Evolutionary conservation across 2,113 vertebrate genomes (phyloP).

Genomic region (Corvus cornix): DNA sequence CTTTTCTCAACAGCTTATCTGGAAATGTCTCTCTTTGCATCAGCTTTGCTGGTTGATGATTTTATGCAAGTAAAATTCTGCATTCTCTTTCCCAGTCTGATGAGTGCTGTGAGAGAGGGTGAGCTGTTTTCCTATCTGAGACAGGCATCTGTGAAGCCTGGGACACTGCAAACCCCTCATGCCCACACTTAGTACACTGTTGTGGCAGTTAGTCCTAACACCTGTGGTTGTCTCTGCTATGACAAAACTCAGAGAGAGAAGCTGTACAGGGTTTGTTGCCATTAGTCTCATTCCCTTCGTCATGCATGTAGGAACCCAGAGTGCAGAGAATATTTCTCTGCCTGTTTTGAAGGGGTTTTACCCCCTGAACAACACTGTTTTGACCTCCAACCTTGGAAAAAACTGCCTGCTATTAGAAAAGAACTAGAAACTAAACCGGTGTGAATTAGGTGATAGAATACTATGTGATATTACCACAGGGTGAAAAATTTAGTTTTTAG

Average conservation of each 20-base stretch:
- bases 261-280: not conserved
- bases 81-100: not conserved
- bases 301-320: too few relatives aligned
- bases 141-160: not conserved
- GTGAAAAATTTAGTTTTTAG: too few relatives aligned
- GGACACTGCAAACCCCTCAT: not conserved
- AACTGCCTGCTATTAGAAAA: too few relatives aligned
- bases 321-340: too few relatives aligned
- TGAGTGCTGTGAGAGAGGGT: rapidly evolving
- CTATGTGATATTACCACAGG: too few relatives aligned
- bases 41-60: not conserved
- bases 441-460: too few relatives aligned
- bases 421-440: too few relatives aligned
- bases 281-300: not conserved
- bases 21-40: not conserved
- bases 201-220: not conserved
- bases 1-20: not conserved
- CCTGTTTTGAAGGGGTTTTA: too few relatives aligned
- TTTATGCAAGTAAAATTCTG: not conserved
- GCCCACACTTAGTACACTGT: not conserved
- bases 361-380: too few relatives aligned
- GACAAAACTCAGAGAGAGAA: not conserved
- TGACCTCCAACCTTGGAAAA: too few relatives aligned
- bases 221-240: not conserved
- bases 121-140: not conserved